A percentile compares a stretch with the other conserved stretches of the same genome.
Conservation (phyloP, 2,113 vertebrate species). For the Lepus americanus region DNA sequence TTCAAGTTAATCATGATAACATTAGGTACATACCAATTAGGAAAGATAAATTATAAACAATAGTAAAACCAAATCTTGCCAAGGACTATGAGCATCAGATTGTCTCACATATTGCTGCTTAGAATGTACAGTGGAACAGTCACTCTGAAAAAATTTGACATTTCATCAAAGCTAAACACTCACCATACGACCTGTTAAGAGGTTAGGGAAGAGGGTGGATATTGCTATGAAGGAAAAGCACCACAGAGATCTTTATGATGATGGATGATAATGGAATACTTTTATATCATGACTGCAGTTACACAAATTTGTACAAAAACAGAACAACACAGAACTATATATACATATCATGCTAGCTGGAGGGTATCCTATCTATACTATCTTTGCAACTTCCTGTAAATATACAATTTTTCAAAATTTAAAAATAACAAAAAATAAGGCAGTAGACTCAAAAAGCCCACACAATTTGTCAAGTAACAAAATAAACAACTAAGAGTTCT, state of each 20-base stretch:
- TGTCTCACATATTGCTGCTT: background rate
- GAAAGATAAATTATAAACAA: background rate
- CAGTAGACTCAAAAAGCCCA: background rate
- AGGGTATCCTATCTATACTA: background rate
- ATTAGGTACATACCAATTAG: background rate
- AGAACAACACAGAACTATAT: background rate
- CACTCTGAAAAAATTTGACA: background rate
- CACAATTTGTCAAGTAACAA: background rate
- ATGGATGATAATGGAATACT: background rate
- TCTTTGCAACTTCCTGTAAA: background rate
- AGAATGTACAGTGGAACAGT: background rate
- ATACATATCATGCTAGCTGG: background rate
- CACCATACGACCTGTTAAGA: background rate
- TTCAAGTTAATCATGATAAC: background rate
- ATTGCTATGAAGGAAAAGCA: background rate
- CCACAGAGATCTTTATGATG: background rate
- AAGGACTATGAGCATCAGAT: background rate
- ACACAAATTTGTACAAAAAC: background rate
- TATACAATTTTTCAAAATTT: conserved; percentile 17
- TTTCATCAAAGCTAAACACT: conserved; percentile 9
- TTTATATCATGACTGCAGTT: background rate
- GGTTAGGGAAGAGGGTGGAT: accelerated
- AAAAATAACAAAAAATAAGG: conserved; percentile 28
- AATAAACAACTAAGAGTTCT: background rate
- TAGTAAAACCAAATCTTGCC: background rate